A percentile compares a stretch with the other conserved stretches of the same genome.
phyloP scores from a whole-genome alignment of 2,113 vertebrate genomes.

The Lanius collurio region DNA sequence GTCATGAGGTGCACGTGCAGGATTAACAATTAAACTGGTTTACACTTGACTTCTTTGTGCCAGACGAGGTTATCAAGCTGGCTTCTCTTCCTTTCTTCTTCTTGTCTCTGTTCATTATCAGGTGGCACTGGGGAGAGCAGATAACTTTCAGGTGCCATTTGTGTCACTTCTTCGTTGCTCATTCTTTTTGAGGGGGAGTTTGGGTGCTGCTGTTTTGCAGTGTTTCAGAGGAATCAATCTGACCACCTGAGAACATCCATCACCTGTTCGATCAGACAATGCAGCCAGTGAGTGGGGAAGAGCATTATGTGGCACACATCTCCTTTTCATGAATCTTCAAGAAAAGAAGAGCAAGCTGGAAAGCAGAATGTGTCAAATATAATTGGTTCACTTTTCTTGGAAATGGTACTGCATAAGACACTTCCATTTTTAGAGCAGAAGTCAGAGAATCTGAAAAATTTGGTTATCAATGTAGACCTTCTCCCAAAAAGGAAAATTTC shows the following conservation, averaged over 20 bases:
- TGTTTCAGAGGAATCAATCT: neutral
- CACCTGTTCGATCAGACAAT: neutral
- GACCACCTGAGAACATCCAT: neutral
- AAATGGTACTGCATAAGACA: neutral
- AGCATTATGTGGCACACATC: neutral
- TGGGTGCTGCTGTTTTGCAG: neutral
- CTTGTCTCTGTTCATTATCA: neutral
- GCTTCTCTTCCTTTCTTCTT: neutral
- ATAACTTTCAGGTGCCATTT: neutral
- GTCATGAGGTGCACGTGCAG: neutral
- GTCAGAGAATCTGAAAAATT: neutral
- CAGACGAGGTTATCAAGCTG: neutral
- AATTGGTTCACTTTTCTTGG: conserved; percentile 2
- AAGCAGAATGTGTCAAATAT: neutral
- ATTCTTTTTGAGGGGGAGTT: neutral
- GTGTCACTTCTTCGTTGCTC: neutral
- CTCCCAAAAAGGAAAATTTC: conserved; percentile 1
- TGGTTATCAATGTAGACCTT: neutral
- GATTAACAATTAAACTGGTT: neutral
- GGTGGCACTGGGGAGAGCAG: neutral
- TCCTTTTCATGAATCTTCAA: neutral
- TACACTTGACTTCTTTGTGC: neutral
- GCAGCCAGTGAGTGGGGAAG: neutral
- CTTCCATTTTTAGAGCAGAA: neutral
- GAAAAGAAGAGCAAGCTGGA: neutral